A percentile compares a stretch with the other conserved stretches of the same genome.
These are phyloP conservation scores for Phorcus lineatus DNA, from an alignment of 2,888 invertebrate species.

Conservation along the genomic window DNA sequence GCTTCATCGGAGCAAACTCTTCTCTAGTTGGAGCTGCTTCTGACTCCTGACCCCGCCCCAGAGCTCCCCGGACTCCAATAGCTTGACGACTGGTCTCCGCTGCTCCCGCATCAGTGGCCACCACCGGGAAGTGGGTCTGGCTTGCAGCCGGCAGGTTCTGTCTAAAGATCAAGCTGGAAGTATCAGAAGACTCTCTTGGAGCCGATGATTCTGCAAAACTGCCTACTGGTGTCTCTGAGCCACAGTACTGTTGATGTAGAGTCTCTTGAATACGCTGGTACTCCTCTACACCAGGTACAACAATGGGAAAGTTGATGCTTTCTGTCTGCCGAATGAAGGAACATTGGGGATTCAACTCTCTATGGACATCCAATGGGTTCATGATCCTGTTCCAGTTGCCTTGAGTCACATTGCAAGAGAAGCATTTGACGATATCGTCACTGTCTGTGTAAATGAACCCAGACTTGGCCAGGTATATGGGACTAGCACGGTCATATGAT, in stretches of 20 bases:
- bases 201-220: background rate
- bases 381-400: background rate
- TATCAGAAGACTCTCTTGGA: background rate
- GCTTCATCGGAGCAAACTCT: slow-evolving; percentile 45
- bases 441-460: slow-evolving; percentile 22
- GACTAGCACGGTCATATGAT: slow-evolving; percentile 12
- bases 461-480: slow-evolving; percentile 11
- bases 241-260: slow-evolving; percentile 22
- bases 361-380: background rate
- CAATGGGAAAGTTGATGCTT: background rate
- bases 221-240: background rate
- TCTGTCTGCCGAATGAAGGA: background rate
- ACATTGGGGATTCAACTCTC: slow-evolving; percentile 24
- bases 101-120: background rate
- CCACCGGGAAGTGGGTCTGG: background rate
- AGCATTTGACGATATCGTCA: slow-evolving; percentile 16
- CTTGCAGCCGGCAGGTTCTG: background rate
- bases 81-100: background rate
- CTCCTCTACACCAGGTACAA: background rate
- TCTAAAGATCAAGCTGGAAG: background rate
- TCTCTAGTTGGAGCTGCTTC: slow-evolving; percentile 36
- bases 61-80: background rate
- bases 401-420: background rate
- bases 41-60: background rate
- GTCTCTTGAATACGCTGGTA: background rate